Evolutionary conservation across 2,113 vertebrate genomes (phyloP).

Genomic region (Pungitius pungitius): DNA sequence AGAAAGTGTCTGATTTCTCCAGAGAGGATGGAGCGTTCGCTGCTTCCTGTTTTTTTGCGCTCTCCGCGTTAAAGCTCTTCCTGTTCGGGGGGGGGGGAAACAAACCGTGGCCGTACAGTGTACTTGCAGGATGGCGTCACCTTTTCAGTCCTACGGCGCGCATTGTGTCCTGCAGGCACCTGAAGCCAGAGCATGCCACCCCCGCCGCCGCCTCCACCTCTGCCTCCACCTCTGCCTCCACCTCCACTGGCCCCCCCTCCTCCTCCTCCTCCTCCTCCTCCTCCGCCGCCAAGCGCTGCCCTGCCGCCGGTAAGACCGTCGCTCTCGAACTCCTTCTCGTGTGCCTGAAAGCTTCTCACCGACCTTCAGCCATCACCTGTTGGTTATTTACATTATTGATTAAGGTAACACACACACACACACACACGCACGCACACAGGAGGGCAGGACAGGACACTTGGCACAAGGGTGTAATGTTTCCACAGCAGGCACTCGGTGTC

Average conservation of each 20-base stretch:
- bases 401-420: constrained; percentile 36
- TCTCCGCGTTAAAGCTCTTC: constrained; percentile 54
- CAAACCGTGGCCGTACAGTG: no score
- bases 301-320: constrained; percentile 65
- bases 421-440: constrained; percentile 31
- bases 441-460: constrained; percentile 38
- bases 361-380: constrained; percentile 52
- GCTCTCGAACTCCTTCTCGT: constrained; percentile 17
- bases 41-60: constrained; percentile 77
- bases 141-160: background rate
- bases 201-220: constrained; percentile 64
- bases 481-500: constrained; percentile 36
- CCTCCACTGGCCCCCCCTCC: constrained; percentile 42
- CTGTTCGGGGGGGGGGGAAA: constrained; percentile 43
- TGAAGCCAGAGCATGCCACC: constrained; percentile 62
- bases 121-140: background rate
- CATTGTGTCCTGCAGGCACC: constrained; percentile 56
- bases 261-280: constrained; percentile 49
- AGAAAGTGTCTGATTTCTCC: constrained; percentile 57
- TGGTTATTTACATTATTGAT: constrained; percentile 76
- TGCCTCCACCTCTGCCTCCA: constrained; percentile 50
- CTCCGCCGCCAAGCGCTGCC: constrained; percentile 54
- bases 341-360: constrained; percentile 40
- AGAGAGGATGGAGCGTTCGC: constrained; percentile 63
- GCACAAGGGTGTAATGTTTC: constrained; percentile 67